Evolutionary conservation across 1,140 invertebrate species (phyloP), one percentile per base, ranked within the genome.

Genomic region (Fopius arisanus): DNA sequence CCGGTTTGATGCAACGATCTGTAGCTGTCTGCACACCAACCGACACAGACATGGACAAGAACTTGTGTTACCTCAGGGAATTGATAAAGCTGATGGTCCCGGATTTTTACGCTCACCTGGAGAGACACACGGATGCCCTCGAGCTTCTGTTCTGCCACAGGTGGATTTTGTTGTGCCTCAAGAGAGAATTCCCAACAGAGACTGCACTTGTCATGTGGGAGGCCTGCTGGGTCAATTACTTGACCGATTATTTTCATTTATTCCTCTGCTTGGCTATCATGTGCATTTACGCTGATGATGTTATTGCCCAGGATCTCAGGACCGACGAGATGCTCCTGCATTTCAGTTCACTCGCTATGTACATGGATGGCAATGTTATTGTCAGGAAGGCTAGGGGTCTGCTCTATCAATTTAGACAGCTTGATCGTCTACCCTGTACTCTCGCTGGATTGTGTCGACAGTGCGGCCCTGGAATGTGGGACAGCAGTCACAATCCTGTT

Each of bases 311-410:
- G 87, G 92, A 95, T 78, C 87, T 98, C 6, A 91, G 95, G 75
- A 93, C 96, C 16, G 96, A 98, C 84, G 96, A 98, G 85, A 97
- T 97, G 93, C 87, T 98, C 21, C 87, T 98, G 16, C 95, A 98
- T 86, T 98, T 98, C 84, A 97, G 96, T 81, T 97, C 96, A 14
- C 88, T 98, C 62, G 95, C 96, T 23, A 97, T 97, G 94, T 97
- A 97, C 82, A 98, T 98, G 97, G 96, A 97, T 84, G 96, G 96
- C 0, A 92, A 94, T 43, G 86, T 97, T 14, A 96, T 98, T 40
- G 88, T 97, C 7, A 90, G 95, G 75, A 98, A 98, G 90, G 97
- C 97, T 1, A 91, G 97, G 37, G 96, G 97, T 29, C 87, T 98
- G 3, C 88, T 98, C 0, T 92, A 97, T 86, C 94, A 97, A 84